phyloP scores from a whole-genome alignment of 2,888 invertebrate genomes.

The Drosophila cognata region DNA sequence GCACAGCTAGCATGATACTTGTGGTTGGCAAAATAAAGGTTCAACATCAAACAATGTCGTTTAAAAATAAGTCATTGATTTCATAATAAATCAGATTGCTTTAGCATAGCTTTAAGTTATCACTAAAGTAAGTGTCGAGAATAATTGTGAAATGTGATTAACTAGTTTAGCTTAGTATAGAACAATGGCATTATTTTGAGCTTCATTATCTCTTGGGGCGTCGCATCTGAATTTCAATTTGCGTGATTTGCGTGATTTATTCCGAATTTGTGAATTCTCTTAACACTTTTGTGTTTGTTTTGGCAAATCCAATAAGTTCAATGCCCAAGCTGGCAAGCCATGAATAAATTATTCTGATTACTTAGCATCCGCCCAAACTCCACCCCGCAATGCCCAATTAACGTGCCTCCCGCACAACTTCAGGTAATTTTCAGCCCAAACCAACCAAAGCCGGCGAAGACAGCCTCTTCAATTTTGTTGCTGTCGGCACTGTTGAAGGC shows the following conservation, averaged over 20 bases:
- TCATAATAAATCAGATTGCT: not conserved
- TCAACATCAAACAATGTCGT: not conserved
- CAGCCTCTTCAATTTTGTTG: conserved; percentile 36
- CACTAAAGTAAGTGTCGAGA: not conserved
- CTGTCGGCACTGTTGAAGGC: conserved; percentile 28
- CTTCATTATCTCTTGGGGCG: not conserved
- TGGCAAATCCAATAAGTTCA: conserved; percentile 45
- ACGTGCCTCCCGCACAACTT: conserved; percentile 32
- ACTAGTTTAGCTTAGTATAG: not conserved
- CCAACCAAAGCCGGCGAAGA: conserved; percentile 11
- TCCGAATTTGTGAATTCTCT: not conserved
- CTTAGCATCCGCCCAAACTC: conserved; percentile 36
- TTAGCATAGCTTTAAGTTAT: not conserved
- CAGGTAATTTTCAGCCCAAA: conserved; percentile 57
- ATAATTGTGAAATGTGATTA: not conserved
- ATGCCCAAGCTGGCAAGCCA: conserved; percentile 36
- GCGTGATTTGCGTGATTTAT: not conserved
- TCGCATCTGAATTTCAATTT: not conserved
- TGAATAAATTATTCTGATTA: conserved; percentile 57
- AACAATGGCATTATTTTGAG: conserved; percentile 3
- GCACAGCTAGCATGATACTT: not conserved
- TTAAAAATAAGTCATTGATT: not conserved
- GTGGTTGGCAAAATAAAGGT: conserved; percentile 19
- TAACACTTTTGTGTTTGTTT: conserved; percentile 8
- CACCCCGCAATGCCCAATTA: conserved; percentile 50